Percentiles rank a stretch among this genome's conserved stretches.
These are phyloP conservation scores for Gortyna flavago DNA, from an alignment of 2,888 invertebrate species.

Conservation along the genomic window DNA sequence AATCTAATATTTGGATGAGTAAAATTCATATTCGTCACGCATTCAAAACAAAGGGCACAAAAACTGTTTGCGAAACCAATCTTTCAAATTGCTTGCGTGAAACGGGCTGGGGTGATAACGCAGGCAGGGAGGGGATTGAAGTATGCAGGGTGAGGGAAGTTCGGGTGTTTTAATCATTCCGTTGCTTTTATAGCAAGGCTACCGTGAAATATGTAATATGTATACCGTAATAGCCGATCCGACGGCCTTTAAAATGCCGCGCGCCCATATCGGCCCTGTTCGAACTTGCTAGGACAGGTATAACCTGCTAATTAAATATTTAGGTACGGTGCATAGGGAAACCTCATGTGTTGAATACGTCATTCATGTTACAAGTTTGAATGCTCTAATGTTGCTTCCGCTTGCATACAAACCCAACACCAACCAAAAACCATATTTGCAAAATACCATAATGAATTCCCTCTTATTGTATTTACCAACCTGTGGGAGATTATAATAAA, in stretches of 20 bases:
- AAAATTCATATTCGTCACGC: constrained; percentile 16
- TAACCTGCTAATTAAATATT: neutral
- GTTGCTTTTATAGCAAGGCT: constrained; percentile 58
- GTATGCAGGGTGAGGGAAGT: constrained; percentile 2
- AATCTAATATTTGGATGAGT: constrained; percentile 23
- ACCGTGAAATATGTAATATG: constrained; percentile 41
- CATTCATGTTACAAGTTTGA: neutral
- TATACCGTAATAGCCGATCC: constrained; percentile 22
- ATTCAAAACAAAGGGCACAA: constrained; percentile 36
- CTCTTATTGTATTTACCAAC: neutral
- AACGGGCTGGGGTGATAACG: constrained; percentile 46
- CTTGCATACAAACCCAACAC: neutral
- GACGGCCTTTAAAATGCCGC: constrained; percentile 7
- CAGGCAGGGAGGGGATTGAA: neutral
- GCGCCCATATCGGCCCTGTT: neutral
- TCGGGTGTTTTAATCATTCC: constrained; percentile 54
- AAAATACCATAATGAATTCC: neutral
- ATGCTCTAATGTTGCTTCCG: neutral
- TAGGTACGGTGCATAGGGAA: neutral
- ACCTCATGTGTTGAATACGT: neutral
- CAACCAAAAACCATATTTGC: neutral
- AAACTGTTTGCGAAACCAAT: constrained; percentile 62
- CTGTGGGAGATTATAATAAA: no score
- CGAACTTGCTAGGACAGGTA: neutral
- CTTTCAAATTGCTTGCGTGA: constrained; percentile 60